Percentiles rank a stretch among this genome's conserved stretches.
Evolutionary conservation across 2,113 vertebrate genomes (phyloP).

Genomic region (Shinisaurus crocodilurus): DNA sequence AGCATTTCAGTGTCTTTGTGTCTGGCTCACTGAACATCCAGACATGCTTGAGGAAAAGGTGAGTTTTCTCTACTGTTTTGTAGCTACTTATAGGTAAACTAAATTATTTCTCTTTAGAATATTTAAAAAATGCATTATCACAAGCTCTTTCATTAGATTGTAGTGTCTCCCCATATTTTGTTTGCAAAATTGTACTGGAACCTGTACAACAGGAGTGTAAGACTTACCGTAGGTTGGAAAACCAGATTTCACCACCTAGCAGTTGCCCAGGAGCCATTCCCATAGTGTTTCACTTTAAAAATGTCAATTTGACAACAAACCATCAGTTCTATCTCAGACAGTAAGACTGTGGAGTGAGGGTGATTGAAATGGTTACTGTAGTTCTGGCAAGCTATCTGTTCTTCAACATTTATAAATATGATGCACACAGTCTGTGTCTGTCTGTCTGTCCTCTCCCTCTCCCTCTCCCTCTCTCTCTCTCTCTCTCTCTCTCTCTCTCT

Average conservation of each 20-base stretch:
- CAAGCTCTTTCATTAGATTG: neutral
- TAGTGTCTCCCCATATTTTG: neutral
- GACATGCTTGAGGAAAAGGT: constrained; percentile 97
- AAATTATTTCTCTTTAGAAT: neutral
- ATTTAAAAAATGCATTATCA: neutral
- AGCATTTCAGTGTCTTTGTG: constrained; percentile 95
- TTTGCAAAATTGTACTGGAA: no score
- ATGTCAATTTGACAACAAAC: neutral
- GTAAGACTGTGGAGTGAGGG: neutral
- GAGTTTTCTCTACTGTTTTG: fast-evolving
- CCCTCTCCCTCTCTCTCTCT: no score
- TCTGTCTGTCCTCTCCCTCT: no score
- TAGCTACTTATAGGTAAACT: neutral
- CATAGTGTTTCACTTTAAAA: neutral
- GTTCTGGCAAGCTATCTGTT: neutral
- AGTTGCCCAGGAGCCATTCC: neutral
- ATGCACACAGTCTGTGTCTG: neutral
- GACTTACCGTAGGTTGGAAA: neutral
- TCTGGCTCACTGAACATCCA: constrained; percentile 95
- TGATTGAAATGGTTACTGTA: neutral
- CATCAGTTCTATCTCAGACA: neutral
- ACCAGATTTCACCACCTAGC: neutral
- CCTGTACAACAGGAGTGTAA: neutral
- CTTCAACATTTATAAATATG: neutral
- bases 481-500: no score